Evolutionary conservation across 2,113 vertebrate species (phyloP), one percentile per base, ranked within the genome.

Genomic region (Xenus cinereus): DNA sequence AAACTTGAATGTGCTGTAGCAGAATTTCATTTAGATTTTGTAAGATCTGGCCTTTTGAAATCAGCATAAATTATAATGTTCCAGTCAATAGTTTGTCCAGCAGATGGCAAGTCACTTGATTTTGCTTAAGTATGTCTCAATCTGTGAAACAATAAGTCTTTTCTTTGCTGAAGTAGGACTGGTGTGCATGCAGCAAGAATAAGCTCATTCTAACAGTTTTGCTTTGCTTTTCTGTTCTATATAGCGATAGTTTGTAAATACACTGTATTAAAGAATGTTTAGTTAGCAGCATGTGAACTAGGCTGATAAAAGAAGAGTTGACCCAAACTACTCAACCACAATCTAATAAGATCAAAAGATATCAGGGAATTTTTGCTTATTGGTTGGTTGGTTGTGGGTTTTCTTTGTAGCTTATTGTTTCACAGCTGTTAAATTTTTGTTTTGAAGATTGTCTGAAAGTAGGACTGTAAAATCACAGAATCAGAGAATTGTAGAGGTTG

Each of bases 111-210:
- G 62, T 89, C 84, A 75, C 69, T 94, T 89, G 69, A 91, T 94
- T 96, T 93, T 75, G 22, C 80, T 94, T 89, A 78, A 81, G 73
- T 43, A 12, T 72, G 69, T 96, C 74, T 96, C 91, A 91, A 35
- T 91, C 81, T 87, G 53, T 64, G 71, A 72, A 91, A 95, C 93
- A 97, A 93, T 92, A 87, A 80, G 67, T 17, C 84, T 89, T 92
- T 95, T 96, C 68, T 97, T 87, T 94, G 81, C 69, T 87, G 51
- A 84, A 89, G 76, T 81, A 68, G 43, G 48, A 48, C 77, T 89
- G 35, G 60, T 62, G 73, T 60, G 39, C 37, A 46, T 63, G n/a
- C 59, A 90, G 54, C 27, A 93, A 89, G 89, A 95, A 95, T 86
- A 95, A 84, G 69, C 60, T 89, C 84, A 75, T 92, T 95, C 80